phyloP scores from a whole-genome alignment of 1,140 invertebrate genomes.

The Schlechtendalia chinensis region DNA sequence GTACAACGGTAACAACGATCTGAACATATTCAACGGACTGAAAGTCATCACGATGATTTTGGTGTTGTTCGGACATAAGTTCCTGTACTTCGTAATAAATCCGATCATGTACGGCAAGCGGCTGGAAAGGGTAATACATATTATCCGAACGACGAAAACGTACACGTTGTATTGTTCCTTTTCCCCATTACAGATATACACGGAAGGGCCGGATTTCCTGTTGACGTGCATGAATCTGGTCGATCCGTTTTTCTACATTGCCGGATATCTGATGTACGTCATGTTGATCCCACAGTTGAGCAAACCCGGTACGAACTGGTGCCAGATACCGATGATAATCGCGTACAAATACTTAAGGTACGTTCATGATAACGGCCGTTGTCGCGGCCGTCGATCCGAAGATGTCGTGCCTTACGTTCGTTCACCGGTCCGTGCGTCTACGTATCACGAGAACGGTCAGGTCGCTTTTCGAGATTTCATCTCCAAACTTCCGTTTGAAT shows the following conservation, averaged over 20 bases:
- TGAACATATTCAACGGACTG: constrained; percentile 22
- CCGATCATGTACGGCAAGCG: not conserved
- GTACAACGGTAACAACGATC: constrained; percentile 13
- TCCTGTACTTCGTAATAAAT: not conserved
- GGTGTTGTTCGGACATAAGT: constrained; percentile 22
- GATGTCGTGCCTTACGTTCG: too few relatives aligned
- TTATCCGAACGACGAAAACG: too few relatives aligned
- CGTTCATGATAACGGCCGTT: too few relatives aligned
- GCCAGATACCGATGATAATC: not conserved
- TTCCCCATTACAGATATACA: not conserved
- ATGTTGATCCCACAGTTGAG: not conserved
- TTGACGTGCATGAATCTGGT: constrained; percentile 34
- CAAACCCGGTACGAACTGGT: not conserved
- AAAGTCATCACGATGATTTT: constrained; percentile 25
- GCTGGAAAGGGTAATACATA: constrained; percentile 10
- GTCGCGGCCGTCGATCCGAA: too few relatives aligned
- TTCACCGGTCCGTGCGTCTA: too few relatives aligned
- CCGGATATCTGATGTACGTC: constrained; percentile 3
- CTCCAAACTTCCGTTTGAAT: too few relatives aligned
- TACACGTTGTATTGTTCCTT: too few relatives aligned
- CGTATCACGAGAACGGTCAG: too few relatives aligned
- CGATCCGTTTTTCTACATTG: constrained; percentile 34
- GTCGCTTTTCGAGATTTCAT: too few relatives aligned
- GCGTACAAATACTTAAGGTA: constrained; percentile 10
- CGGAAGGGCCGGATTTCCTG: not conserved